A percentile compares a stretch with the other conserved stretches of the same genome.
phyloP scores from a whole-genome alignment of 1,140 invertebrate species.

The Penaeus vannamei region DNA sequence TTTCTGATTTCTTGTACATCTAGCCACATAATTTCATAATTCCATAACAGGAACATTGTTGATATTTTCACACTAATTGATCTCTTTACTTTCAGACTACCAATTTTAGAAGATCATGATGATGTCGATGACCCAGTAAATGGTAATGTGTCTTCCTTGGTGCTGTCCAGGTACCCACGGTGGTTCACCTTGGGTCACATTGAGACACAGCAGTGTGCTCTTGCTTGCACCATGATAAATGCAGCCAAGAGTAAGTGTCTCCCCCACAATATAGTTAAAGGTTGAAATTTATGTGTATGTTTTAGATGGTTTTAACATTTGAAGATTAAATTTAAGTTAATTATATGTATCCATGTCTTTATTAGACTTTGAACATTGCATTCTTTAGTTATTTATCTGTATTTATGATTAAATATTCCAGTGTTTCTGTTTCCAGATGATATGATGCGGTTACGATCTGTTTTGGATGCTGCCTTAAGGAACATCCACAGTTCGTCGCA shows the following conservation, averaged over 20 bases:
- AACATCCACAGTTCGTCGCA: conserved; percentile 88
- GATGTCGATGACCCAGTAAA: conserved; percentile 75
- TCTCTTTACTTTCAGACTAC: conserved; percentile 75
- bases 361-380: background rate
- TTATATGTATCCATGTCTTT: too few relatives aligned
- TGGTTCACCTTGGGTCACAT: conserved; percentile 84
- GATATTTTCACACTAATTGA: background rate
- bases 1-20: too few relatives aligned
- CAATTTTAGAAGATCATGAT: conserved; percentile 84
- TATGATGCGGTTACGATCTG: conserved; percentile 79
- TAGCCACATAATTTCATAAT: too few relatives aligned
- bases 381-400: conserved; percentile 15
- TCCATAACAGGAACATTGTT: too few relatives aligned
- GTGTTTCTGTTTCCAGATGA: conserved; percentile 75
- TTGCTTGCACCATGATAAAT: conserved; percentile 85
- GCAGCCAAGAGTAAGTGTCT: conserved; percentile 78
- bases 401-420: conserved; percentile 20
- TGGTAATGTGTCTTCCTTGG: conserved; percentile 73
- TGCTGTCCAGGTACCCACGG: conserved; percentile 77
- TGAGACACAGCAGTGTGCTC: conserved; percentile 85
- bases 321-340: background rate
- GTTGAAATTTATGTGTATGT: too few relatives aligned
- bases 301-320: background rate
- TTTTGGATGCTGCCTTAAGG: conserved; percentile 82
- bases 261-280: too few relatives aligned